Evolutionary conservation across 2,113 vertebrate genomes (phyloP).

Genomic region (Nerophis ophidion): DNA sequence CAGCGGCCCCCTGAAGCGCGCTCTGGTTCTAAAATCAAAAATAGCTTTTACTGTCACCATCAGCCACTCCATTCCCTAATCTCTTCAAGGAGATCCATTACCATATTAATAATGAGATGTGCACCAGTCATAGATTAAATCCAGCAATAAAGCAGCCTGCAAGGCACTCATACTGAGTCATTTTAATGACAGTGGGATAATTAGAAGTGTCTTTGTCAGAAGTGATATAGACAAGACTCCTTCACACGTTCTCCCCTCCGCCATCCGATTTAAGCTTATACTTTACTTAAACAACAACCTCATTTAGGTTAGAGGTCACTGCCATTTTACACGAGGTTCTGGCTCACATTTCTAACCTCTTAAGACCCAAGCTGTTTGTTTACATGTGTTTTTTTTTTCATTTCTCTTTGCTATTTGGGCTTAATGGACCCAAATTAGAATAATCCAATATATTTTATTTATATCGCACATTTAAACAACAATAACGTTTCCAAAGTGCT

Average conservation of each 20-base stretch:
- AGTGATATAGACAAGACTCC: slow-evolving; percentile 57
- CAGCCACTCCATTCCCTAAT: slow-evolving; percentile 62
- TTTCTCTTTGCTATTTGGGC: too few species aligned
- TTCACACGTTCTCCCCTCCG: slow-evolving; percentile 12
- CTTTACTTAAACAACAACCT: background rate
- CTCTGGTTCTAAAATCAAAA: slow-evolving; percentile 56
- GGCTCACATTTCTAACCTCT: too few species aligned
- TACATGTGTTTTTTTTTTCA: too few species aligned
- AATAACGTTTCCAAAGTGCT: too few species aligned
- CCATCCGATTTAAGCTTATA: background rate
- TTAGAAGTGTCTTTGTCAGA: slow-evolving; percentile 60
- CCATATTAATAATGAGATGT: slow-evolving; percentile 75
- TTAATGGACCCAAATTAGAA: too few species aligned
- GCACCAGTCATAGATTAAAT: slow-evolving; percentile 66
- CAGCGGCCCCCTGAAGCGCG: slow-evolving; percentile 13
- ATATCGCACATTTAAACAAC: too few species aligned
- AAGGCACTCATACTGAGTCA: slow-evolving; percentile 59
- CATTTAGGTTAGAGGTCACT: background rate
- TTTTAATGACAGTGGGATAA: slow-evolving; percentile 62
- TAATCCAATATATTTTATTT: too few species aligned
- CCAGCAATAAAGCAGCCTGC: slow-evolving; percentile 62
- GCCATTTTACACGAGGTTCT: background rate
- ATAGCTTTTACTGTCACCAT: slow-evolving; percentile 62
- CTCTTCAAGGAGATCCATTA: slow-evolving; percentile 72
- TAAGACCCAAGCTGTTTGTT: too few species aligned